Base-by-base conservation (phyloP, 1,140 invertebrate genomes). In the Lordiphosa clarofinis region DNA sequence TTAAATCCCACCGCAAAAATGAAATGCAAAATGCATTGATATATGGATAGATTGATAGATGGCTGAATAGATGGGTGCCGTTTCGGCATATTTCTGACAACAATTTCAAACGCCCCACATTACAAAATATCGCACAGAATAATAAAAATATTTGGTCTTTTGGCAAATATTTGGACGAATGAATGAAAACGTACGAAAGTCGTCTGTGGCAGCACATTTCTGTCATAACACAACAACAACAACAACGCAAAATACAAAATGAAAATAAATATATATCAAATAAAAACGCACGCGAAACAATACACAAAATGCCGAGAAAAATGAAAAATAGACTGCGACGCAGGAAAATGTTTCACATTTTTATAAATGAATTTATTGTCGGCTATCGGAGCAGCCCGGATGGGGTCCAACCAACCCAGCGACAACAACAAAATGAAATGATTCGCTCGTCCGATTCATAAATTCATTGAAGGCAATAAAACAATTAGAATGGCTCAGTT, bases 151-250 rank as follows among this genome's bases (percentile, higher is more conserved):
- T 74, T 78, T 64, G 63, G 49, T 53, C 69, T 70, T 65, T 67
- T 65, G 52, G 67, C 62, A 81, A 72, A 81, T 69, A 82, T 81
- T 82, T 70, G 69, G 60, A 39, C 28, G 31, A 4, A n/a, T 13
- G 8, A 36, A 28, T 15, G 52, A 61, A 57, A 47, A 47, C 46
- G 38, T 61, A 24, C 35, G 42, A 56, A 47, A 10, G 39, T 33
- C 38, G 12, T 35, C 60, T 55, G 58, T 70, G 44, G 44, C 54
- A 47, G 71, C 63, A 69, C 76, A 82, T 82, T 82, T 84, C 78
- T 84, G 76, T 82, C 76, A 82, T 82, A 82, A 82, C 78, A 69
- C 33, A 60, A 81, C 68, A 82, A 56, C 82, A 72, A 84, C 76
- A 81, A 43, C 1, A 43, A 19, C 21, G 2, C 4, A 4, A 43